Conservation (phyloP, 2,797 vertebrate species). For the Enteromius thamalakanensis region DNA sequence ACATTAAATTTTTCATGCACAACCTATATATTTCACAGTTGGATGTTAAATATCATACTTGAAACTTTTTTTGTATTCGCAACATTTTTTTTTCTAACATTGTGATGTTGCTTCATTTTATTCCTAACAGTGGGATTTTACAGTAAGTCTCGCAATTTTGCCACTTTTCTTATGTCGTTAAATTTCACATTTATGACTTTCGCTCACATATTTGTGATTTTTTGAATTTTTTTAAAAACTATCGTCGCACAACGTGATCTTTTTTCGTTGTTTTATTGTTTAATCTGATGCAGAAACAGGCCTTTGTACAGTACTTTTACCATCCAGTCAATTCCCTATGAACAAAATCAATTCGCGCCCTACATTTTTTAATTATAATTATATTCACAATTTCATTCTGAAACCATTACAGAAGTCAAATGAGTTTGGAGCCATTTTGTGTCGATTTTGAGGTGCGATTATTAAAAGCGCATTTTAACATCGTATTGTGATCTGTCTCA, state of each 20-base stretch:
- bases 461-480: slow-evolving; percentile 25
- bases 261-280: too few relatives aligned
- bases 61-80: too few relatives aligned
- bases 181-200: not conserved
- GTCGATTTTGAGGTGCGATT: not conserved
- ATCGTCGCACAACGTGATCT: not conserved
- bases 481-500: slow-evolving; percentile 14
- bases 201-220: too few relatives aligned
- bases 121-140: not conserved
- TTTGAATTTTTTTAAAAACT: not conserved
- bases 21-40: not conserved
- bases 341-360: not conserved
- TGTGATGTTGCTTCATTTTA: too few relatives aligned
- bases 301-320: not conserved
- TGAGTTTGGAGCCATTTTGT: not conserved
- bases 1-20: not conserved
- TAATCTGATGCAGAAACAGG: not conserved
- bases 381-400: not conserved
- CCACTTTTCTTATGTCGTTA: not conserved
- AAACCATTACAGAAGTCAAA: not conserved
- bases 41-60: not conserved
- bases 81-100: too few relatives aligned
- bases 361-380: not conserved
- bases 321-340: not conserved
- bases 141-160: not conserved